These are phyloP conservation scores for Rhadina sibilatrix DNA, from an alignment of 2,113 vertebrate species.

Conservation along the genomic window DNA sequence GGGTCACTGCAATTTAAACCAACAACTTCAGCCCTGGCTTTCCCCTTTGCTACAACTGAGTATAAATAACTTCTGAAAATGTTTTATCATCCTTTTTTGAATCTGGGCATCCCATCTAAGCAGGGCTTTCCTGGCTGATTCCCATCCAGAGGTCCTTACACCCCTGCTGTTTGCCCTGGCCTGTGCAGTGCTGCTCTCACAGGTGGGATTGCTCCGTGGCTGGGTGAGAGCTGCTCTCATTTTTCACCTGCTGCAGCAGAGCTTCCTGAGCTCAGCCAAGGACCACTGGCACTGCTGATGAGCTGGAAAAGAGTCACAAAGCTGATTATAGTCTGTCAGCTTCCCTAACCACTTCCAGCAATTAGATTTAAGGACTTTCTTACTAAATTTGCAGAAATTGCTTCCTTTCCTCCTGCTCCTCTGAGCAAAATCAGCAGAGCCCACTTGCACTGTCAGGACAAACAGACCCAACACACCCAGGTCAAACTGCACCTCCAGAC, in stretches of 20 bases:
- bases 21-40: not conserved
- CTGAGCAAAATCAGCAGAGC: not conserved
- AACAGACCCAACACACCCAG: not conserved
- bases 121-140: not conserved
- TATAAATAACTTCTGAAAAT: not conserved
- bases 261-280: not conserved
- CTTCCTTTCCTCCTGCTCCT: constrained; percentile 47
- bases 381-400: constrained; percentile 60
- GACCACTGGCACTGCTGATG: not conserved
- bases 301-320: not conserved
- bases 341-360: constrained; percentile 53
- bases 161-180: accelerated
- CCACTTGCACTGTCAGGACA: not conserved
- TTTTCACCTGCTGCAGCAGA: not conserved
- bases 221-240: not conserved
- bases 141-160: not conserved
- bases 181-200: not conserved
- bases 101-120: not conserved
- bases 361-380: constrained; percentile 56
- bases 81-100: not conserved
- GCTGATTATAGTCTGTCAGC: constrained; percentile 41
- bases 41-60: not conserved
- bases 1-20: not conserved
- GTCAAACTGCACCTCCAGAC: not conserved
- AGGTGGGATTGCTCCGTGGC: not conserved